Evolutionary conservation across 1,140 invertebrate species (phyloP), one percentile per base, ranked within the genome.

Genomic region (Drosophila lacteicornis): DNA sequence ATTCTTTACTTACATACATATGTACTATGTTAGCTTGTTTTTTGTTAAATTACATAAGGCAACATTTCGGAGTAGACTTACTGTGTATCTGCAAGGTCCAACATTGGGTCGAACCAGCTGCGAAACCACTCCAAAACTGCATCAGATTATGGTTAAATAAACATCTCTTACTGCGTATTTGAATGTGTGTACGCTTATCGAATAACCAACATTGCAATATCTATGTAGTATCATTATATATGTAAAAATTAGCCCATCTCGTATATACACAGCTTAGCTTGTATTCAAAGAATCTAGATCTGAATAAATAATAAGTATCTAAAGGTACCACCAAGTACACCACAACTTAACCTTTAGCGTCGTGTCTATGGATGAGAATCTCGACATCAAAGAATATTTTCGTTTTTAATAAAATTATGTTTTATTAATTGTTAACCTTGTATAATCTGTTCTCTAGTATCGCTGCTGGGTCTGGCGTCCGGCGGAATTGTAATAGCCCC

Each of bases 261-360:
- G 82, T 82, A 82, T 65, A 79, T 82, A 82, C 75, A 79, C 80
- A 86, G 83, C 83, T 60, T 86, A 86, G 82, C 82, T 86, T 86
- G 61, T 80, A 80, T 80, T 70, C 76, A 67, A 47, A 50, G 30
- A 68, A 66, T 30, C 22, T 22, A 68, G 58, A 43, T 62, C 63
- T 63, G 45, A 68, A 69, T 80, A 80, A 75, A 73, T 55, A 65
- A 43, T 84, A 86, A 87, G 83, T 80, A 77, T 82, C 27, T 42
- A 68, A 79, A 58, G 75, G 60, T 55, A 40, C 36, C 36, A 55
- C 53, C 53, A 55, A 55, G 36, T 38, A 40, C 13, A 22, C 19
- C 4, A 40, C 4, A 11, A 55, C 17, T 38, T 38, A 40, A 19
- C 11, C 30, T 13, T 13, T 13, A 8, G 5, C 9, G 4, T 11